phyloP scores from a whole-genome alignment of 2,888 invertebrate species.

The Hartigia nigra region DNA sequence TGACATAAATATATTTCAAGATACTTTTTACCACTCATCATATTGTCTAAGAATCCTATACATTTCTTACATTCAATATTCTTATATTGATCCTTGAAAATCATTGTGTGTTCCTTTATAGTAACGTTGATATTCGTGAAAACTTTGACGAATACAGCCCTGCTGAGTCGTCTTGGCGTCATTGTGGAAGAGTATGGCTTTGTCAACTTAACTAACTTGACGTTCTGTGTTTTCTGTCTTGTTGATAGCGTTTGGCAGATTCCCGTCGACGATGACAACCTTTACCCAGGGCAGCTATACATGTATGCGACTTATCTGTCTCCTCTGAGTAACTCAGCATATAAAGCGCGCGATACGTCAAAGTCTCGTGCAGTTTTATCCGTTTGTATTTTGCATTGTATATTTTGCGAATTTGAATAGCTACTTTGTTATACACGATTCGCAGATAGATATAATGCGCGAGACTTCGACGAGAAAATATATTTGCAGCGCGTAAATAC shows the following conservation, averaged over 20 bases:
- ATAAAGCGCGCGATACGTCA: constrained; percentile 48
- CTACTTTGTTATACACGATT: not conserved
- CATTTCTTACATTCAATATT: not conserved
- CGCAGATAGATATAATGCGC: not conserved
- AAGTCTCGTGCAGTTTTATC: constrained; percentile 38
- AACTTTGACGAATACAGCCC: not conserved
- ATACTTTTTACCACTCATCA: not conserved
- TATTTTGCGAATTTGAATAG: not conserved
- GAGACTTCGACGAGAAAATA: not conserved
- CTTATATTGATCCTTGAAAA: not conserved
- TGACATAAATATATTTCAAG: not conserved
- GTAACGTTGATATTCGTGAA: not conserved
- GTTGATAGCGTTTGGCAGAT: constrained; percentile 82
- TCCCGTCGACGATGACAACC: constrained; percentile 82
- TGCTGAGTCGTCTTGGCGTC: not conserved
- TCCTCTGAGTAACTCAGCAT: constrained; percentile 54
- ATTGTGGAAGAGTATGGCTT: constrained; percentile 11
- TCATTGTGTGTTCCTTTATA: not conserved
- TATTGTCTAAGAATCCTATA: not conserved
- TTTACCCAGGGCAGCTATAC: constrained; percentile 91
- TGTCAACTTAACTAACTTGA: constrained; percentile 30
- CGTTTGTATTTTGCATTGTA: not conserved
- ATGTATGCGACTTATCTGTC: constrained; percentile 74
- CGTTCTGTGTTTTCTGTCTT: constrained; percentile 60
- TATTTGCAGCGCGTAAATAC: not conserved